Conservation (phyloP, 2,888 invertebrate species). For the Trilocha varians region DNA sequence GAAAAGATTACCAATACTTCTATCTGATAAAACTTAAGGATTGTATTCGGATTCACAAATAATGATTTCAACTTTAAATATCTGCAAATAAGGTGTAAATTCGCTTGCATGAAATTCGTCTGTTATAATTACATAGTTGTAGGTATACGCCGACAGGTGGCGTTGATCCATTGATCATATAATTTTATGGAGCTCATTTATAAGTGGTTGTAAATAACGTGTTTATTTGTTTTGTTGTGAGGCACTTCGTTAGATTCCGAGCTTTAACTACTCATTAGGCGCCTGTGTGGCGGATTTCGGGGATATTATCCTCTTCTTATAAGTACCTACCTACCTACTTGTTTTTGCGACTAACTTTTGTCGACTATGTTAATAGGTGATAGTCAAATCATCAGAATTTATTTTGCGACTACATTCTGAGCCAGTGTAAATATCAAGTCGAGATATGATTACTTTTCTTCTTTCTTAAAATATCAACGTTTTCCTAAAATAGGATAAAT, state of each 20-base stretch:
- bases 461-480: too few species aligned
- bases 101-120: constrained; percentile 4
- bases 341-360: too few species aligned
- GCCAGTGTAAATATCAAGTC: too few species aligned
- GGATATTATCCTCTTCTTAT: not conserved
- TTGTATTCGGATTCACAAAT: constrained; percentile 9
- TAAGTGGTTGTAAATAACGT: constrained; percentile 36
- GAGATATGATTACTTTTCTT: too few species aligned
- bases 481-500: too few species aligned
- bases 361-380: too few species aligned
- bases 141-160: constrained; percentile 35
- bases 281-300: constrained; percentile 3
- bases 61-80: not conserved
- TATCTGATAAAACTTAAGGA: constrained; percentile 15
- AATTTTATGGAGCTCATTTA: constrained; percentile 47
- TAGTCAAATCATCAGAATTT: too few species aligned
- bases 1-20: constrained; percentile 13
- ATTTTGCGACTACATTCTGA: too few species aligned
- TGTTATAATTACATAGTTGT: constrained; percentile 14
- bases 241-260: constrained; percentile 13
- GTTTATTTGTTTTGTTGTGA: constrained; percentile 23
- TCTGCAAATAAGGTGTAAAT: not conserved
- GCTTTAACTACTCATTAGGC: constrained; percentile 4
- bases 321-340: too few species aligned
- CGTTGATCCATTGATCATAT: constrained; percentile 45